Conservation (phyloP, 2,888 invertebrate genomes). For the Ecliptopera silaceata region DNA sequence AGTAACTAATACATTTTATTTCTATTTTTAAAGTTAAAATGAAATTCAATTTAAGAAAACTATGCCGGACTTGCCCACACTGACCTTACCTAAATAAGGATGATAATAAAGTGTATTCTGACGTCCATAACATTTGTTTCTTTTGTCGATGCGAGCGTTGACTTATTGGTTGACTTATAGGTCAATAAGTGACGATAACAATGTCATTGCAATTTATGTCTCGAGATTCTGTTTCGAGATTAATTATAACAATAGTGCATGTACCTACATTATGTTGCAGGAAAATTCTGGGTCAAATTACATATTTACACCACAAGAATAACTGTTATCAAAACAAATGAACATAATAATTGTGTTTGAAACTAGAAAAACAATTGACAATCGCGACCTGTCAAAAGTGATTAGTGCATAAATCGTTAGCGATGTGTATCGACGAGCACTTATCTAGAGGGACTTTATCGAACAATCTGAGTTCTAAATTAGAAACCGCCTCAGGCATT, state of each 20-base stretch:
- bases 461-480: slow-evolving; percentile 47
- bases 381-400: neutral
- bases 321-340: too few relatives aligned
- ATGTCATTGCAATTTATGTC: slow-evolving; percentile 61
- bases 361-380: too few relatives aligned
- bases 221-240: slow-evolving; percentile 48
- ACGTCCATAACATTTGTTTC: slow-evolving; percentile 52
- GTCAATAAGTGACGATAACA: slow-evolving; percentile 69
- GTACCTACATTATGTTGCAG: too few relatives aligned
- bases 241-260: slow-evolving; percentile 42
- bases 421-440: neutral
- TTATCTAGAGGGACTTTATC: slow-evolving; percentile 26
- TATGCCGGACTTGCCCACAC: too few relatives aligned
- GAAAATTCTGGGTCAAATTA: too few relatives aligned
- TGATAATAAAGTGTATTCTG: slow-evolving; percentile 43
- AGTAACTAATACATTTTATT: too few relatives aligned
- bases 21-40: too few relatives aligned
- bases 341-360: too few relatives aligned
- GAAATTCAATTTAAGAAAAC: too few relatives aligned
- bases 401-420: slow-evolving; percentile 1
- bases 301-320: too few relatives aligned
- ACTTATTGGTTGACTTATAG: slow-evolving; percentile 67
- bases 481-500: slow-evolving; percentile 52
- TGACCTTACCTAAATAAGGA: too few relatives aligned
- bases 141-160: slow-evolving; percentile 66